Conservation (phyloP, 2,797 vertebrate genomes). For the Echiichthys vipera region DNA sequence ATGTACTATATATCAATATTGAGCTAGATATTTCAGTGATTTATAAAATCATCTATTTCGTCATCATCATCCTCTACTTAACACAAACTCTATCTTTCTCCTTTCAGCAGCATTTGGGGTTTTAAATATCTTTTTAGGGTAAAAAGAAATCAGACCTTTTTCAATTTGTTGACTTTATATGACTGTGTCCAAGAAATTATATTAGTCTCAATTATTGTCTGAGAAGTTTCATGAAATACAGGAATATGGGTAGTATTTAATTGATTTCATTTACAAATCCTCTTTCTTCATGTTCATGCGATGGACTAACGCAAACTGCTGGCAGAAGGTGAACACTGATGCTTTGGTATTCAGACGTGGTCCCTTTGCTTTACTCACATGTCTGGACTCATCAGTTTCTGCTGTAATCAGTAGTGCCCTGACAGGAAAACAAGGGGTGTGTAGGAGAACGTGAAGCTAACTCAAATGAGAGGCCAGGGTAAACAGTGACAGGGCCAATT, state of each 20-base stretch:
- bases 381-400: conserved; percentile 73
- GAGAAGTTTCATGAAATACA: neutral
- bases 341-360: conserved; percentile 64
- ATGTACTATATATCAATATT: no score
- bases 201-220: neutral
- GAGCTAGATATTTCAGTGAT: neutral
- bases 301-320: conserved; percentile 28
- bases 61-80: neutral
- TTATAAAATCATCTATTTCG: conserved; percentile 2
- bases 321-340: conserved; percentile 9
- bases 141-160: no score
- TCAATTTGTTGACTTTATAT: neutral
- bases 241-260: neutral
- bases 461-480: conserved; percentile 73
- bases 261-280: neutral
- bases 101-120: neutral
- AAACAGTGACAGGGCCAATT: conserved; percentile 81
- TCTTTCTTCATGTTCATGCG: neutral
- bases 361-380: conserved; percentile 73
- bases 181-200: neutral
- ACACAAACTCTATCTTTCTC: neutral
- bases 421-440: conserved; percentile 74
- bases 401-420: conserved; percentile 74
- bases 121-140: neutral
- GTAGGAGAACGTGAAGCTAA: conserved; percentile 69